phyloP scores from a whole-genome alignment of 2,888 invertebrate genomes.

The Schizaphis graminum region DNA sequence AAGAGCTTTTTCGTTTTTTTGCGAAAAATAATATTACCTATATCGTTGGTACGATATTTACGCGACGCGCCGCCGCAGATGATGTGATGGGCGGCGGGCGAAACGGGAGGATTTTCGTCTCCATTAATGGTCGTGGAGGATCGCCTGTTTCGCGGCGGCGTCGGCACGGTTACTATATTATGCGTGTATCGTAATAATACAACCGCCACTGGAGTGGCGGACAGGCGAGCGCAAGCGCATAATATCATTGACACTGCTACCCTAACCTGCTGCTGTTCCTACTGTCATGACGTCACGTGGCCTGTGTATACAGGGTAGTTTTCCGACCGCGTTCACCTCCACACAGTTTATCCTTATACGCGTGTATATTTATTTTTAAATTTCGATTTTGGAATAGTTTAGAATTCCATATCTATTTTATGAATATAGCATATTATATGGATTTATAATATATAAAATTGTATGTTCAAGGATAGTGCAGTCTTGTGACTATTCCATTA shows the following conservation, averaged over 20 bases:
- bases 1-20: neutral
- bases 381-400: neutral
- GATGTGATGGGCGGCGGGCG: neutral
- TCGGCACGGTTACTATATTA: neutral
- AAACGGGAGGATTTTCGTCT: neutral
- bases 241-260: constrained; percentile 2
- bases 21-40: neutral
- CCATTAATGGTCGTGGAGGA: constrained; percentile 35
- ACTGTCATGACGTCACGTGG: neutral
- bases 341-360: neutral
- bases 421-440: neutral
- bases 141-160: neutral
- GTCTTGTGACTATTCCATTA: neutral
- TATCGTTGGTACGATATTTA: neutral
- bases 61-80: constrained; percentile 3
- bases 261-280: neutral
- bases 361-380: neutral
- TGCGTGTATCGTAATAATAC: neutral
- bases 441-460: neutral
- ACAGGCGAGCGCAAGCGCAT: neutral
- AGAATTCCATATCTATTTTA: neutral
- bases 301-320: neutral
- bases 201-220: constrained; percentile 4
- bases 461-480: neutral
- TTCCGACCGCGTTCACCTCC: neutral